Conservation (phyloP, 2,888 invertebrate species). For the Carcina quercana region DNA sequence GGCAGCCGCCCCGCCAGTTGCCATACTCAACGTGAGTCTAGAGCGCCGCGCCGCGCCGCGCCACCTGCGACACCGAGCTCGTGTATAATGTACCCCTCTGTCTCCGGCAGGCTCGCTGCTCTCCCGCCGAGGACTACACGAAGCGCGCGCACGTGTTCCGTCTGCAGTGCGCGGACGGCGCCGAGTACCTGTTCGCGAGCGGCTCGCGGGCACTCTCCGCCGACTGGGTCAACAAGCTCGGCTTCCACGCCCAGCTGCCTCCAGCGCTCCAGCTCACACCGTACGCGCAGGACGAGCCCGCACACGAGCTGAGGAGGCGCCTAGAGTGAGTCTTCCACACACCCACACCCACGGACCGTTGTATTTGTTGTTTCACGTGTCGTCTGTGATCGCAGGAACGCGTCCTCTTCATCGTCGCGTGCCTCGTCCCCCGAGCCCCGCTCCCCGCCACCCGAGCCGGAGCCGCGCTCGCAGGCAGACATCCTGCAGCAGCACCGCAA, state of each 20-base stretch:
- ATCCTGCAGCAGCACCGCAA: constrained; percentile 54
- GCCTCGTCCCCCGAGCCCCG: constrained; percentile 30
- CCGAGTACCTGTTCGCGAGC: constrained; percentile 93
- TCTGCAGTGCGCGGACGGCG: constrained; percentile 89
- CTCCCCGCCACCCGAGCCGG: constrained; percentile 45
- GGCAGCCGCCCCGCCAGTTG: constrained; percentile 91
- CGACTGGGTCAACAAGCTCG: constrained; percentile 94
- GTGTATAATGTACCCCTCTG: too few relatives aligned
- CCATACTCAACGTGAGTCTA: constrained; percentile 74
- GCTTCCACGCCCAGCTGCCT: constrained; percentile 93
- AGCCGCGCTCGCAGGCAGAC: constrained; percentile 55
- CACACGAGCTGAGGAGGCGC: constrained; percentile 47
- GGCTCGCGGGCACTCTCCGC: constrained; percentile 82
- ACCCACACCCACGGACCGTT: too few relatives aligned
- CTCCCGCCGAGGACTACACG: constrained; percentile 93
- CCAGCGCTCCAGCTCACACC: constrained; percentile 92
- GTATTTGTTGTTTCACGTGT: too few relatives aligned
- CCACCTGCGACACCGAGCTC: too few relatives aligned
- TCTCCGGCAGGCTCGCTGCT: constrained; percentile 82
- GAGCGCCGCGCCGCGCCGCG: too few relatives aligned
- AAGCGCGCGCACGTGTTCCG: constrained; percentile 96
- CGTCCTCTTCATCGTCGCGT: constrained; percentile 56
- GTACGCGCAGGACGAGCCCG: constrained; percentile 77
- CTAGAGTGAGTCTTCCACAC: constrained; percentile 42
- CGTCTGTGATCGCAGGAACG: too few relatives aligned